A percentile compares a stretch with the other conserved stretches of the same genome.
phyloP scores from a whole-genome alignment of 2,113 vertebrate genomes.

The Hippoglossus stenolepis region DNA sequence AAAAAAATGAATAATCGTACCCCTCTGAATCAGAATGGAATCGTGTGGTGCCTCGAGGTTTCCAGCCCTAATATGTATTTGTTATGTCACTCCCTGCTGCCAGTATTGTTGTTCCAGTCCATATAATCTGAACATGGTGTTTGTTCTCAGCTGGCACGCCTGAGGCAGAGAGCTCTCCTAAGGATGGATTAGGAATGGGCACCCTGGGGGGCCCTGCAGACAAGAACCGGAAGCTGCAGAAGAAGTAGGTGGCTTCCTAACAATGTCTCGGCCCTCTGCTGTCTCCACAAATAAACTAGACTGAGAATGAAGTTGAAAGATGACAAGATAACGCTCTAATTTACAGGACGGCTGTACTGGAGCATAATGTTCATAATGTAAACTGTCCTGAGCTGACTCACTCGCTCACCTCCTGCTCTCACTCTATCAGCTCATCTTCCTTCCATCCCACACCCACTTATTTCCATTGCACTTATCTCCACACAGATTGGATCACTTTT shows the following conservation, averaged over 20 bases:
- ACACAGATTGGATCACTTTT: conserved; percentile 1
- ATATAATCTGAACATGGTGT: conserved; percentile 8
- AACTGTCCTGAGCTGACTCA: neutral
- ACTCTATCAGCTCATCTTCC: conserved; percentile 18
- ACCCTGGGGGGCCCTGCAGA: conserved; percentile 93
- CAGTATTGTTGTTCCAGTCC: neutral
- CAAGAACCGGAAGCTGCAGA: conserved; percentile 96
- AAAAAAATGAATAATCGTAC: no score
- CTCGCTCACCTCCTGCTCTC: neutral
- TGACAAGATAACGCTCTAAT: neutral
- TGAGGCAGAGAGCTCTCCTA: conserved; percentile 88
- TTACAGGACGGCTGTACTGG: neutral
- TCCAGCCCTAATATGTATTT: no score
- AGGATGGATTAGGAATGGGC: conserved; percentile 88
- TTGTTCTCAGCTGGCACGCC: conserved; percentile 81
- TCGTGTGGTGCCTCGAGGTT: no score
- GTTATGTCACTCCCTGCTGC: no score
- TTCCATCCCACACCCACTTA: conserved; percentile 16
- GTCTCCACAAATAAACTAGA: neutral
- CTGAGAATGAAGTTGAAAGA: neutral
- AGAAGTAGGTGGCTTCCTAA: conserved; percentile 87
- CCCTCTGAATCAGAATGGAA: no score
- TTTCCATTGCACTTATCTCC: conserved; percentile 18
- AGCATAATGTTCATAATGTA: neutral
- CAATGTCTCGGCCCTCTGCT: no score